Evolutionary conservation across 1,140 invertebrate genomes (phyloP), one percentile per base, ranked within the genome.

Genomic region (Piezodorus guildinii): DNA sequence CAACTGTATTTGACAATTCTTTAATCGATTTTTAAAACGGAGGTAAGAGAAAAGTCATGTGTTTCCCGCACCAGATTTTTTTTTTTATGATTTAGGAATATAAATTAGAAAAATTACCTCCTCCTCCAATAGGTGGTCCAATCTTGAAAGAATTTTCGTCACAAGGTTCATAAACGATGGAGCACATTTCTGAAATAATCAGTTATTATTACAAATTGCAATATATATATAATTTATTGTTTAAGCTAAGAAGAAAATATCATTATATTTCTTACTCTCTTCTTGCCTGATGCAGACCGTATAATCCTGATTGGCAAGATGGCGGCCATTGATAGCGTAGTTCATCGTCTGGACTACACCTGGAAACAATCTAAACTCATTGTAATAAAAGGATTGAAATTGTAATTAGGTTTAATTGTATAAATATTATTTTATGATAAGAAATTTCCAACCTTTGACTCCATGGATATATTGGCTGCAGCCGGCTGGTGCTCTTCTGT

Each of bases 271-370:
- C 69, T 68, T 56, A 73, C 80, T 81, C 14, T 72, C 70, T 69
- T 86, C 85, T 68, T 85, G 83, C 15, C 86, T 75, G 49, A 89
- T 78, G 69, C 88, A 91, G n/a, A 88, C 81, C 49, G 80, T 77
- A 73, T 91, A 89, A 70, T 89, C 83, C 68, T 88, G 87, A 66
- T 83, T 77, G 0, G 88, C 84, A n/a, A 91, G 73, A 68, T 88
- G 86, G 3, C 88, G 77, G 0, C 88, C 88, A 71, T 91, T 91
- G 3, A 85, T 82, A 1, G 87, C 82, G 70, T 83, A 90, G 72
- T 91, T 91, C 71, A 90, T 83, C 0, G 86, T 88, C 71, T 83
- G 80, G 46, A 88, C 76, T 2, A 79, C 79, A 23, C 85, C 81
- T 77, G 64, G 30, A 70, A 61, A 67, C 67, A 65, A 44, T 12